These are phyloP conservation scores for Drymodes brunneopygia DNA, from an alignment of 2,113 vertebrate genomes.

Conservation along the genomic window DNA sequence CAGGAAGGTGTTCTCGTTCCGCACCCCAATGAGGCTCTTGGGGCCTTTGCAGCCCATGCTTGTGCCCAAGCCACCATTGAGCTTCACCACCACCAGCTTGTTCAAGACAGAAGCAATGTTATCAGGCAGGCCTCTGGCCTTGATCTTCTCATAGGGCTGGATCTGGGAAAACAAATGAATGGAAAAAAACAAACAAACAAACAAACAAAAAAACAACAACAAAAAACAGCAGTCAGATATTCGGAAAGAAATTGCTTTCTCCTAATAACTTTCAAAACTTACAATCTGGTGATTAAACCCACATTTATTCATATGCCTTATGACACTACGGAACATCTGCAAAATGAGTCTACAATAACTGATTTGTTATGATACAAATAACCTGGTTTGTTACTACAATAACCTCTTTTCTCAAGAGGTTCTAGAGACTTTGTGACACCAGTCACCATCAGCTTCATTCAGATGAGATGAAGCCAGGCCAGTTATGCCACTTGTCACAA, in stretches of 20 bases:
- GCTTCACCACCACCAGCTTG: constrained; percentile 93
- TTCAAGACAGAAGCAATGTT: constrained; percentile 83
- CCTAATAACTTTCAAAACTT: not conserved
- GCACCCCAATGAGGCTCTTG: constrained; percentile 94
- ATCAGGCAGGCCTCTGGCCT: constrained; percentile 79
- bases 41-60: constrained; percentile 98
- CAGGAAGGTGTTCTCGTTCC: constrained; percentile 96
- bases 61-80: constrained; percentile 94
- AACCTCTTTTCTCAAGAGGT: not conserved
- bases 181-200: not conserved
- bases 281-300: not conserved
- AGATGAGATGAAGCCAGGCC: not conserved
- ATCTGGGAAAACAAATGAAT: constrained; percentile 72
- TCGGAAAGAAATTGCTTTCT: not conserved
- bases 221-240: not conserved
- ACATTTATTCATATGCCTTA: not conserved
- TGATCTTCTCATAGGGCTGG: constrained; percentile 91
- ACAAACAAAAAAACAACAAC: not conserved
- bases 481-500: not conserved
- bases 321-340: not conserved
- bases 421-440: not conserved
- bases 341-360: not conserved
- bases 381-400: not conserved
- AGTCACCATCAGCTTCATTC: not conserved
- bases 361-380: not conserved